Percentiles rank a stretch among this genome's conserved stretches.
Conservation (phyloP, 2,113 vertebrate species). For the Zeus faber region DNA sequence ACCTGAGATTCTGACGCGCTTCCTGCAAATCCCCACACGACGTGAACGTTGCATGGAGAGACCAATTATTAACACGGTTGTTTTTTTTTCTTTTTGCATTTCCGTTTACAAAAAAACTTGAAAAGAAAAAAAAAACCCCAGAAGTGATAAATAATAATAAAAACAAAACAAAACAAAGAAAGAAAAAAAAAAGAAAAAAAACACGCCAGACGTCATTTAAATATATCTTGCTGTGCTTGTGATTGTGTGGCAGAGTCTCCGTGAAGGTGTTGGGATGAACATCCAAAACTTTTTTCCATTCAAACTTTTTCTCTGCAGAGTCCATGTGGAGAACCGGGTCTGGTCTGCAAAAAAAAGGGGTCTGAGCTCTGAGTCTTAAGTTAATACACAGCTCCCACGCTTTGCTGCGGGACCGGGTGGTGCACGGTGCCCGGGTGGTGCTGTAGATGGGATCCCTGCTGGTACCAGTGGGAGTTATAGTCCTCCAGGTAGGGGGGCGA, state of each 20-base stretch:
- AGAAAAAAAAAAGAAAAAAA: constrained; percentile 74
- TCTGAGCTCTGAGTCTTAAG: background rate
- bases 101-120: constrained; percentile 59
- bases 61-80: constrained; percentile 45
- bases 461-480: constrained; percentile 92
- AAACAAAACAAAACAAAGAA: constrained; percentile 58
- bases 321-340: constrained; percentile 42
- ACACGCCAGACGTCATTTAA: constrained; percentile 71
- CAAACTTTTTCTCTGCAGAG: constrained; percentile 45
- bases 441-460: constrained; percentile 89
- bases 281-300: constrained; percentile 46
- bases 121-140: constrained; percentile 50
- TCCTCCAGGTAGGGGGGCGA: constrained; percentile 93
- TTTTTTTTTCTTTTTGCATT: constrained; percentile 44
- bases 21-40: constrained; percentile 47
- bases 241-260: constrained; percentile 25
- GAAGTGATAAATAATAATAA: constrained; percentile 74
- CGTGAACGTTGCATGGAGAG: no score
- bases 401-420: constrained; percentile 86
- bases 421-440: constrained; percentile 83
- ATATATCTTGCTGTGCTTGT: constrained; percentile 64
- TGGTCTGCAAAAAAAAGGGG: background rate
- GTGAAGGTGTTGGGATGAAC: constrained; percentile 9
- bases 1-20: constrained; percentile 73
- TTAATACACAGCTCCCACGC: constrained; percentile 89